phyloP scores from a whole-genome alignment of 2,113 vertebrate genomes.

The Alces alces region DNA sequence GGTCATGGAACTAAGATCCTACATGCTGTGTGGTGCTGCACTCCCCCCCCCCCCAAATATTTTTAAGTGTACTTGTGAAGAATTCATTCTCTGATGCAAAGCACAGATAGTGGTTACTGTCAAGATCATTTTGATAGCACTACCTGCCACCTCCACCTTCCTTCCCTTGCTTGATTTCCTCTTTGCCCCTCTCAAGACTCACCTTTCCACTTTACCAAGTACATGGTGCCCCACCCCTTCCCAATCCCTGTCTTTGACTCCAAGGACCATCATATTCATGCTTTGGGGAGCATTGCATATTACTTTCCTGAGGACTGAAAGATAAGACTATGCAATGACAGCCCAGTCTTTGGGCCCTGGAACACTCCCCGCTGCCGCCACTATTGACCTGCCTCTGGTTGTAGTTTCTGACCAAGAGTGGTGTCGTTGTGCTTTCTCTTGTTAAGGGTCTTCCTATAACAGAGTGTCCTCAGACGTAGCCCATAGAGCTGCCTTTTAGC shows the following conservation, averaged over 20 bases:
- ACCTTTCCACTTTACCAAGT: no score
- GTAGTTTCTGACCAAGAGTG: not conserved
- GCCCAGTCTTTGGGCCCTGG: not conserved
- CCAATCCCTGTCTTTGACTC: not conserved
- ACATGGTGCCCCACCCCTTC: not conserved
- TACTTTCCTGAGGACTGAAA: not conserved
- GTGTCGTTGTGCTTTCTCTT: not conserved
- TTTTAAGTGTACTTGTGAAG: not conserved
- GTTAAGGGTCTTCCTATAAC: not conserved
- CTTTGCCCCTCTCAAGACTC: not conserved
- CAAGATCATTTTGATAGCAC: not conserved
- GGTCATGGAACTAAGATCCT: not conserved
- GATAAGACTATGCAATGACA: not conserved
- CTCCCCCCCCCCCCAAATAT: fast-evolving
- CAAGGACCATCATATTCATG: not conserved
- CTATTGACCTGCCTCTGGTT: not conserved
- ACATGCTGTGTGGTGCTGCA: not conserved
- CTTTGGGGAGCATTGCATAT: not conserved
- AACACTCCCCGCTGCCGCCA: not conserved
- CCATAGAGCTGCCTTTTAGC: not conserved
- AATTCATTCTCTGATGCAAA: not conserved
- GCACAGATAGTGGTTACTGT: not conserved
- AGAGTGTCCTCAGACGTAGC: not conserved
- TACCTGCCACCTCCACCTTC: no score
- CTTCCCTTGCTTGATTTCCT: not conserved